Evolutionary conservation across 1,140 invertebrate species (phyloP).

Genomic region (Euura lappo): DNA sequence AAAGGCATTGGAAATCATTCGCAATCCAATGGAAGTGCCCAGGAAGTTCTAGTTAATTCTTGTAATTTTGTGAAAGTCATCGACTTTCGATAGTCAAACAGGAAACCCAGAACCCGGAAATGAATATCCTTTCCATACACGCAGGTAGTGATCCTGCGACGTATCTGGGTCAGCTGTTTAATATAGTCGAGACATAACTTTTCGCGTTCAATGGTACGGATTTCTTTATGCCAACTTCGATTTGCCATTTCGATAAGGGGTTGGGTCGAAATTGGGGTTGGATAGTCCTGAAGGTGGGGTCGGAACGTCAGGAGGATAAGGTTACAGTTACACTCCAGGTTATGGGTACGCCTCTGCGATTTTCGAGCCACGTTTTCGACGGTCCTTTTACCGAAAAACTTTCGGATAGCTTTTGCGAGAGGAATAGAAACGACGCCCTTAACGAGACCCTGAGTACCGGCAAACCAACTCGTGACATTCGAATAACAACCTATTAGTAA

Average conservation of each 20-base stretch:
- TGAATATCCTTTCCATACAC: too few relatives aligned
- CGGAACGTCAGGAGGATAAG: neutral
- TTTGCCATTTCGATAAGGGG: constrained; percentile 3
- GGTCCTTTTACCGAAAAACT: neutral
- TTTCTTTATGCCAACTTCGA: constrained; percentile 7
- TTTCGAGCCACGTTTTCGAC: neutral
- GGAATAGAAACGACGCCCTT: constrained; percentile 5
- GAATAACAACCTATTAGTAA: constrained; percentile 4
- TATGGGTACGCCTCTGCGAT: constrained; percentile 3
- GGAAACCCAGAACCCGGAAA: too few relatives aligned
- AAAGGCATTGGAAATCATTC: too few relatives aligned
- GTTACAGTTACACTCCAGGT: constrained; percentile 5
- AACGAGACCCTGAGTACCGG: neutral
- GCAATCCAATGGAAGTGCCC: too few relatives aligned
- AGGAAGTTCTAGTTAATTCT: too few relatives aligned
- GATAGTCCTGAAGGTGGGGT: neutral
- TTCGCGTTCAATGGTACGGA: constrained; percentile 5
- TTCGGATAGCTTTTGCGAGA: neutral
- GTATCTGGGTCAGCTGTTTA: neutral
- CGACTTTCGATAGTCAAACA: too few relatives aligned
- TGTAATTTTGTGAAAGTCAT: too few relatives aligned
- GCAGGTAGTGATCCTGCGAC: neutral
- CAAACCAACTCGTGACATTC: neutral
- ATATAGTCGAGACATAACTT: constrained; percentile 1
- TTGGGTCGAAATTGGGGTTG: neutral